phyloP scores from a whole-genome alignment of 1,140 invertebrate species.

The Orius insidiosus region DNA sequence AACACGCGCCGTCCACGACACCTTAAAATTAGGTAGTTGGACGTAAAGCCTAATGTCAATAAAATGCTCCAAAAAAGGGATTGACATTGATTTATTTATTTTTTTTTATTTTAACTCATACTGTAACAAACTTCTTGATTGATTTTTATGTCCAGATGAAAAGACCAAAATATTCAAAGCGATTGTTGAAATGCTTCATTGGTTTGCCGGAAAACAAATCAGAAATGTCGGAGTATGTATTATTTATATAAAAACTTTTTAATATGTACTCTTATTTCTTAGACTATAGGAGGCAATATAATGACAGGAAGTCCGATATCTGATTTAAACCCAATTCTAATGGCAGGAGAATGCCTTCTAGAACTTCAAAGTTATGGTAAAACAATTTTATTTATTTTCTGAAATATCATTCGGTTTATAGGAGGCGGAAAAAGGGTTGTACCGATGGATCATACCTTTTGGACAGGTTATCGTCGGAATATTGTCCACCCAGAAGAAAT shows the following conservation, averaged over 20 bases:
- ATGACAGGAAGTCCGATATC: conserved; percentile 92
- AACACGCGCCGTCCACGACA: no score
- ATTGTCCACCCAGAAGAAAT: conserved; percentile 58
- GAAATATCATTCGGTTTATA: conserved; percentile 6
- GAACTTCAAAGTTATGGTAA: conserved; percentile 36
- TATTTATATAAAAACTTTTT: not conserved
- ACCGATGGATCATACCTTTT: conserved; percentile 68
- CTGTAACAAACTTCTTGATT: no score
- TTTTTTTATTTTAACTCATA: no score
- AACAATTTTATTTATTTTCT: conserved; percentile 3
- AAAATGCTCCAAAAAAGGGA: no score
- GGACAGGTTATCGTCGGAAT: conserved; percentile 71
- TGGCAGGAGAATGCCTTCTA: conserved; percentile 47
- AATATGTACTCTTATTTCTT: conserved; percentile 15
- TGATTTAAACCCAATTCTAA: conserved; percentile 82
- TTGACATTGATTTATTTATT: no score
- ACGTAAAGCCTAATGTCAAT: no score
- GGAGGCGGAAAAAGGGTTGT: conserved; percentile 39
- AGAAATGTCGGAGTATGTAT: conserved; percentile 54
- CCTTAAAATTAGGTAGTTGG: no score
- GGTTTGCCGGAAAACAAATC: conserved; percentile 90
- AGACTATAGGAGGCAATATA: conserved; percentile 78
- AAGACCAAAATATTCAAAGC: conserved; percentile 55
- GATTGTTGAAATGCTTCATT: conserved; percentile 72
- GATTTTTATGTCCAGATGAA: conserved; percentile 24